Evolutionary conservation across 2,888 invertebrate genomes (phyloP), one percentile per base, ranked within the genome.

Genomic region (Leptarthrus brevirostris): DNA sequence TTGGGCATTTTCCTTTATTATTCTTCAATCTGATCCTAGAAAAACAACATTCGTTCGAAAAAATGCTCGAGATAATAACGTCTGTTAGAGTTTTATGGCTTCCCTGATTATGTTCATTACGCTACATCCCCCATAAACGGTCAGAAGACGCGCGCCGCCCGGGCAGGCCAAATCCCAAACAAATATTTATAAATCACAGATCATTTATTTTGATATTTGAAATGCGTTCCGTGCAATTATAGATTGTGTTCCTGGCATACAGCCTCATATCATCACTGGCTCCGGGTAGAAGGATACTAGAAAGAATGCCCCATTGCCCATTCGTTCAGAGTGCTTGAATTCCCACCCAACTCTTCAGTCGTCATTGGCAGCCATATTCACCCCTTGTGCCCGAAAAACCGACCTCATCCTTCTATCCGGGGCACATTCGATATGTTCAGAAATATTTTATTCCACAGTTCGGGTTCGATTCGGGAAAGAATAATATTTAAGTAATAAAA

Each of bases 111-210:
- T 70, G 73, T 75, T 74, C 72, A 75, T 75, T 75, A 75, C 74
- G 72, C 40, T 72, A 56, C 52, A 69, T 69, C 52, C 69, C 69
- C 34, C 69, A 56, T 44, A 72, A 71, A 56, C 56, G 72, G 72
- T 22, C 14, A 12, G 20, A 54, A 34, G 12, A 72, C 20, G 52
- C 56, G 56, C 53, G n/a, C n/a, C n/a, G 22, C n/a, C 24, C 22
- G 18, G 16, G 40, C 72, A 44, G 44, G 49, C 52, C 69, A 69
- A 74, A 76, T 76, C 76, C 74, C 76, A 64, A 74, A 53, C 76
- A 77, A 76, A 77, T 77, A 77, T 77, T 77, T 77, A 76, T 77
- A 77, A 77, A 77, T 74, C 77, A 77, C 77, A 77, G 77, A 77
- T 74, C 77, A 77, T 77, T 77, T 77, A 77, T 76, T 77, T 77